Evolutionary conservation across 2,888 invertebrate genomes (phyloP).

Genomic region (Dione juno): DNA sequence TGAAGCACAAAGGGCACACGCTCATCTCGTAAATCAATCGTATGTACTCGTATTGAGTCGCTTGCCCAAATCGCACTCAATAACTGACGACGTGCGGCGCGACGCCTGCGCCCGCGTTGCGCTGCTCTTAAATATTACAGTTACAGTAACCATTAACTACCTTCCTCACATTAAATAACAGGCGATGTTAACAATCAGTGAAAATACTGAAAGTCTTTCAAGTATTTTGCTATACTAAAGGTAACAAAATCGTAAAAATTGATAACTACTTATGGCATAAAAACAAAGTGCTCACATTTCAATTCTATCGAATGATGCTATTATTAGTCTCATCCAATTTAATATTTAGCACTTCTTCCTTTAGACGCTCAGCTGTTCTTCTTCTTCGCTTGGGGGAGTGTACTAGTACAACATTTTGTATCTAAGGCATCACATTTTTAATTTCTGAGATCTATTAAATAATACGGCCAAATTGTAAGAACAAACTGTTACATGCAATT

Average conservation of each 20-base stretch:
- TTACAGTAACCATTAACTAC: conserved; percentile 78
- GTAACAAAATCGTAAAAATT: not conserved
- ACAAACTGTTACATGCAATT: no score
- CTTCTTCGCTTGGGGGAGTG: no score
- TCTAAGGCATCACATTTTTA: no score
- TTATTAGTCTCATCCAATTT: no score
- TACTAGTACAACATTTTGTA: no score
- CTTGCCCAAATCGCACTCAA: conserved; percentile 81
- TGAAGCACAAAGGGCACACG: conserved; percentile 83
- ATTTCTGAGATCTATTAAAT: no score
- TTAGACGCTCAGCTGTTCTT: no score
- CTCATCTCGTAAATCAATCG: conserved; percentile 82
- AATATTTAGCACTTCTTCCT: no score
- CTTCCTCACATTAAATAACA: conserved; percentile 59
- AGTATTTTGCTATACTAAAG: not conserved
- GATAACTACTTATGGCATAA: not conserved
- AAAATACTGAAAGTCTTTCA: not conserved
- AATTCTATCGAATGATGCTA: no score
- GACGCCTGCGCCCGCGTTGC: conserved; percentile 53
- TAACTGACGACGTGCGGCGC: conserved; percentile 63
- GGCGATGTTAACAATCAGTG: not conserved
- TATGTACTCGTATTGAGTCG: conserved; percentile 77
- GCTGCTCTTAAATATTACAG: conserved; percentile 52
- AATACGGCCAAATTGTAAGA: no score
- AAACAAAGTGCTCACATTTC: not conserved